phyloP scores from a whole-genome alignment of 2,113 vertebrate species.

The Suricata suricatta region DNA sequence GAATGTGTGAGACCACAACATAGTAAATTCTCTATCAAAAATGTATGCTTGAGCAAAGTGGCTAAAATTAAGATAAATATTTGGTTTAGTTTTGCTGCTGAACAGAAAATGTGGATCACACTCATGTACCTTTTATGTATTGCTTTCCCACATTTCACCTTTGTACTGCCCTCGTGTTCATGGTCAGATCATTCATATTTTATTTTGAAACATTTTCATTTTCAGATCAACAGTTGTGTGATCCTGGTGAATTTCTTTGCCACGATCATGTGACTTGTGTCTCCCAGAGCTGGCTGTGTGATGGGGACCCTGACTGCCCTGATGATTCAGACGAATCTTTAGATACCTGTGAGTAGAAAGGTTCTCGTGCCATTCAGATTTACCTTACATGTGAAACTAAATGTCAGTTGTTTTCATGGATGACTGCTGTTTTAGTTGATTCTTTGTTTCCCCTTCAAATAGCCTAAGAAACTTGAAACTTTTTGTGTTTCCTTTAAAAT shows the following conservation, averaged over 20 bases:
- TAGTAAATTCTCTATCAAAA: background rate
- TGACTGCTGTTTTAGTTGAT: constrained; percentile 19
- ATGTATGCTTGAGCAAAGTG: background rate
- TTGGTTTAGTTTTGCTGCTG: background rate
- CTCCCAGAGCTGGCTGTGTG: constrained; percentile 94
- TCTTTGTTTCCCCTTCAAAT: background rate
- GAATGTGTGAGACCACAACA: background rate
- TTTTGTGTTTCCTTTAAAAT: constrained; percentile 38
- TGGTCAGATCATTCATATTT: constrained; percentile 60
- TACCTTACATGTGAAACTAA: constrained; percentile 52
- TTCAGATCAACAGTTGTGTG: constrained; percentile 92
- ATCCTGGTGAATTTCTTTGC: constrained; percentile 95
- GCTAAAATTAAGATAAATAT: background rate
- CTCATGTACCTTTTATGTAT: background rate
- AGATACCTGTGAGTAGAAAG: constrained; percentile 91
- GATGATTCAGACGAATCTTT: constrained; percentile 93
- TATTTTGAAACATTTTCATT: constrained; percentile 80
- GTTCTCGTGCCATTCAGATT: background rate
- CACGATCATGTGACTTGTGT: constrained; percentile 90
- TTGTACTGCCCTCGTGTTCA: background rate
- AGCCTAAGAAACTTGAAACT: background rate
- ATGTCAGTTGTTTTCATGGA: constrained; percentile 53
- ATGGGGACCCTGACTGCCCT: constrained; percentile 95
- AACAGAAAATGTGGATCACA: background rate
- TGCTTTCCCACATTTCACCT: constrained; percentile 48